Percentiles rank a stretch among this genome's conserved stretches.
These are phyloP conservation scores for Bungarus multicinctus DNA, from an alignment of 2,113 vertebrate genomes.

Conservation along the genomic window DNA sequence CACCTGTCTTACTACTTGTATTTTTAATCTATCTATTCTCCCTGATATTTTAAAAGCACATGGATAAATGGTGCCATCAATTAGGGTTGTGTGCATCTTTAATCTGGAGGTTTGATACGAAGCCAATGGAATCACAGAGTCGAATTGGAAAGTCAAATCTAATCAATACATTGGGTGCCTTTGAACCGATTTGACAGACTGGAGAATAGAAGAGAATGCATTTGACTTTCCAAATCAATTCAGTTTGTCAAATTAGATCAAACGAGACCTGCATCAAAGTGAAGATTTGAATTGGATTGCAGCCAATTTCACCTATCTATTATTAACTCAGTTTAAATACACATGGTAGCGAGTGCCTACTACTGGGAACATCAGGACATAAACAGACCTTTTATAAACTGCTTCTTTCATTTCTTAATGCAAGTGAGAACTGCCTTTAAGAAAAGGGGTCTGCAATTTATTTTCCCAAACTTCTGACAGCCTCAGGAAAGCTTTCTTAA, in stretches of 20 bases:
- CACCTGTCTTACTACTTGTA: neutral
- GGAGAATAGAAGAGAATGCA: neutral
- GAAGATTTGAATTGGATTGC: neutral
- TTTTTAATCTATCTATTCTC: neutral
- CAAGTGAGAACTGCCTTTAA: neutral
- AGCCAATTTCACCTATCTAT: neutral
- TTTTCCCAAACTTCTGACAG: neutral
- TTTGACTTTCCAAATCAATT: neutral
- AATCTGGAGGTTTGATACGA: neutral
- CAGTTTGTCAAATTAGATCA: neutral
- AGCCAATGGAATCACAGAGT: neutral
- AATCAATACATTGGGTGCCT: neutral
- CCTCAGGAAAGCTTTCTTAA: neutral
- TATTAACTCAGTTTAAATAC: constrained; percentile 2
- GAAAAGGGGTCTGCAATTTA: neutral
- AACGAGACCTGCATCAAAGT: neutral
- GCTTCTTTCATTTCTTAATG: constrained; percentile 16
- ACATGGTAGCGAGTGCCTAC: neutral
- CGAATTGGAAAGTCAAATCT: neutral
- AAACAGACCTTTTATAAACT: neutral
- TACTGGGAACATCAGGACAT: neutral
- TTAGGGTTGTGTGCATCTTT: neutral
- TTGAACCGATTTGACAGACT: neutral
- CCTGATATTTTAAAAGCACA: neutral
- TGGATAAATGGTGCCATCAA: neutral